Base-by-base conservation (phyloP, 1,140 invertebrate genomes). In the Micrasema longulum region DNA sequence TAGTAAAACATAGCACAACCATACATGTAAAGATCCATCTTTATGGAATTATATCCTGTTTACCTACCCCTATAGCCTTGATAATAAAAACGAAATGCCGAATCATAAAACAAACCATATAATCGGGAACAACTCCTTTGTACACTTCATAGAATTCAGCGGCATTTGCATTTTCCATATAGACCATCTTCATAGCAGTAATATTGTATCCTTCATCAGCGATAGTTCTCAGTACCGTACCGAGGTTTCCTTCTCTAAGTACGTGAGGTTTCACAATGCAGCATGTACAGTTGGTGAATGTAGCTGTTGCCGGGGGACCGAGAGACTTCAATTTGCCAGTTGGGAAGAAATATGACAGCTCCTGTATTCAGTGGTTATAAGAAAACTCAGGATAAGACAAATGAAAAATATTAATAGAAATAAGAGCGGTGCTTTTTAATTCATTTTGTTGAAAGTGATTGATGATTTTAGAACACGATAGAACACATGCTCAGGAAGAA, bases 141-240 rank as follows among this genome's bases (percentile, higher is more conserved):
- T 98, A 98, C 12, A 97, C 91, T 86, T 97, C 95, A 79, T 93
- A 90, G 85, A 98, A 97, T 82, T 97, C 94, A 78, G 94, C 93
- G 23, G 93, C 93, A 82, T 95, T 92, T 2, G 90, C 86, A 75
- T 89, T 88, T 73, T 93, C 92, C 76, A 97, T 84, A 73, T 91
- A 85, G 77, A 93, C 90, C 88, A 94, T 91, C 80, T 93, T 89
- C 36, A 96, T 82, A 4, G 92, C 94, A 2, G 91, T 91, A 12
- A 98, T 89, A 45, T 88, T 85, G 78, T 92, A 97, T 6, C 90
- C 90, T 47, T 88, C 88, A 57, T 91, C 88, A 50, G 89, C 86
- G 72, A 97, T 95, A 35, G 88, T 87, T 50, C 87, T 84, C 10
- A 97, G 83, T 12, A 96, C 93, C 64, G 88, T 81, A 2, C 94